phyloP scores from a whole-genome alignment of 2,888 invertebrate species.

The Drosophila longiperda region DNA sequence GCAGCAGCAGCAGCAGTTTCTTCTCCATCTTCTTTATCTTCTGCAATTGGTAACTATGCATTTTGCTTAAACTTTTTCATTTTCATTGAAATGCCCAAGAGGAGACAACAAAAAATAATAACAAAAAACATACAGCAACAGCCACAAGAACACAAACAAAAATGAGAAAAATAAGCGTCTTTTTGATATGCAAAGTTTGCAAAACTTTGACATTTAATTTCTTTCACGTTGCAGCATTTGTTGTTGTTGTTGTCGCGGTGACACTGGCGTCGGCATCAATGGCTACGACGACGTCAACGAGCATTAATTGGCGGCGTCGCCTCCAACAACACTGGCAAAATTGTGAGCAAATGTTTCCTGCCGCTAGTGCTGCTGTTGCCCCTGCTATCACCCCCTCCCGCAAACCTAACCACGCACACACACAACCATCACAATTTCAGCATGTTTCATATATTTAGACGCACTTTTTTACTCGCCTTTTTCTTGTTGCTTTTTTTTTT shows the following conservation, averaged over 20 bases:
- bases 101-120: slow-evolving; percentile 16
- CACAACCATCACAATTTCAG: slow-evolving; percentile 41
- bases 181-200: slow-evolving; percentile 53
- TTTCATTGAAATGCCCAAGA: slow-evolving; percentile 45
- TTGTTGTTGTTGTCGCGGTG: slow-evolving; percentile 47
- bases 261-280: slow-evolving; percentile 62
- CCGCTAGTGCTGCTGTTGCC: slow-evolving; percentile 11
- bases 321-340: slow-evolving; percentile 57
- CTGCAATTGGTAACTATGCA: slow-evolving; percentile 33
- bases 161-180: slow-evolving; percentile 33
- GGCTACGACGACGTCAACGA: slow-evolving; percentile 39
- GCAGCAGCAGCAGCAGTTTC: slow-evolving; percentile 8
- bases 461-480: slow-evolving; percentile 54
- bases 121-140: not conserved
- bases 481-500: slow-evolving; percentile 22
- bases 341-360: slow-evolving; percentile 42
- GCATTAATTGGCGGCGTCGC: slow-evolving; percentile 68
- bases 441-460: slow-evolving; percentile 58
- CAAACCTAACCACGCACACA: slow-evolving; percentile 5
- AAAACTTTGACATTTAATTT: slow-evolving; percentile 59
- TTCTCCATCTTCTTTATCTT: slow-evolving; percentile 21
- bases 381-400: slow-evolving; percentile 17
- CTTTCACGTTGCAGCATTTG: slow-evolving; percentile 52
- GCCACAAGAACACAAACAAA: slow-evolving; percentile 17
- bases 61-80: slow-evolving; percentile 46